phyloP scores from a whole-genome alignment of 2,797 vertebrate species.

The Dendrocincla fuliginosa region DNA sequence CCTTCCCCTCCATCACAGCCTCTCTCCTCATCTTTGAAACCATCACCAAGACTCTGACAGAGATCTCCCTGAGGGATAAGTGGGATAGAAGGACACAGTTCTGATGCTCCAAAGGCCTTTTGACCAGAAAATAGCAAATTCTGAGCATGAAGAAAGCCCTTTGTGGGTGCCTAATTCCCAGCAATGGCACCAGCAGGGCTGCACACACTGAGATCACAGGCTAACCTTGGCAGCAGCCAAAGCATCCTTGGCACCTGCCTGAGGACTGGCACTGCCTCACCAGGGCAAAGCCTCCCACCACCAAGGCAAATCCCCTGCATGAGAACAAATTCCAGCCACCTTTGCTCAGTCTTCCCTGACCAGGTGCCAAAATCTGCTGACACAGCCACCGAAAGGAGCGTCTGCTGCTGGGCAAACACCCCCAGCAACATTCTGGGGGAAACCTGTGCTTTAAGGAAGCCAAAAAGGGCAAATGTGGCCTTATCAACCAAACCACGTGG shows the following conservation, averaged over 20 bases:
- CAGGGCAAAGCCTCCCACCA: neutral
- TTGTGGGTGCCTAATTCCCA: neutral
- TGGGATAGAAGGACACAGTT: neutral
- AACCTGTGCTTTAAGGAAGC: neutral
- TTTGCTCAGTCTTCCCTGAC: neutral
- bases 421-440: neutral
- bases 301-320: accelerated
- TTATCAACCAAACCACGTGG: neutral
- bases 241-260: neutral
- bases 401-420: neutral
- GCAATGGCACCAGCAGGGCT: neutral
- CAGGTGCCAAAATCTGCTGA: neutral
- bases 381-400: accelerated
- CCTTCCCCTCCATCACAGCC: neutral
- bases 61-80: neutral
- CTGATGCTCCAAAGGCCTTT: neutral
- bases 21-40: neutral
- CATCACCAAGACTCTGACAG: neutral
- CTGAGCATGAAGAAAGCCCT: neutral
- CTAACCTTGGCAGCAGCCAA: neutral
- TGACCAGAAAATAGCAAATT: neutral
- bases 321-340: neutral
- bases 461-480: neutral
- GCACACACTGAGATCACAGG: neutral
- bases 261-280: neutral